phyloP scores from a whole-genome alignment of 2,797 vertebrate species.

The Yasuhikotakia modesta region DNA sequence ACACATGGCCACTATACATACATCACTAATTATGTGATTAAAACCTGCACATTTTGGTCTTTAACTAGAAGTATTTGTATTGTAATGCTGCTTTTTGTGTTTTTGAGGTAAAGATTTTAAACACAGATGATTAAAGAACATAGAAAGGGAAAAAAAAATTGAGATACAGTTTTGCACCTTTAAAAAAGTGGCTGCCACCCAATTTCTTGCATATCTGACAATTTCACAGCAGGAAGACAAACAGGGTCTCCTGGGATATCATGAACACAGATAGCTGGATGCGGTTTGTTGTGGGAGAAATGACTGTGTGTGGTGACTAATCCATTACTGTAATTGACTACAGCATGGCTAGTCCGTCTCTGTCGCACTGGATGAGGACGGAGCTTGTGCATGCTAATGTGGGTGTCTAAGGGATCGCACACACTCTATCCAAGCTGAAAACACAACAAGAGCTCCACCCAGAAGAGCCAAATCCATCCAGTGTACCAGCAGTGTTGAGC shows the following conservation, averaged over 20 bases:
- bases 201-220: neutral
- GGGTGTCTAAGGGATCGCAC: neutral
- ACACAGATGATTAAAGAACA: too few species aligned
- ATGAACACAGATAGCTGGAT: slow-evolving; percentile 9
- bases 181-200: neutral
- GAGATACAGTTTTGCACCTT: neutral
- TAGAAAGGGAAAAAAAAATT: too few species aligned
- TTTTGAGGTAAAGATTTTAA: too few species aligned
- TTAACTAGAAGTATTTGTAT: too few species aligned
- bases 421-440: neutral
- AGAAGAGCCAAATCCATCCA: neutral
- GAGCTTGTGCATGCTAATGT: slow-evolving; percentile 39
- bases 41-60: too few species aligned
- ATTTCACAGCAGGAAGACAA: neutral
- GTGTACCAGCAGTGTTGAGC: neutral
- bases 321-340: slow-evolving; percentile 49
- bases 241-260: neutral
- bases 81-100: too few species aligned
- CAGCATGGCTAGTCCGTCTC: slow-evolving; percentile 36
- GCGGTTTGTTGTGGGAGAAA: slow-evolving; percentile 14
- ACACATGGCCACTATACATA: neutral
- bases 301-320: slow-evolving; percentile 41
- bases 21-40: neutral
- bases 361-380: slow-evolving; percentile 8
- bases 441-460: neutral